Evolutionary conservation across 2,888 invertebrate genomes (phyloP).

Genomic region (Lumbricus terrestris): DNA sequence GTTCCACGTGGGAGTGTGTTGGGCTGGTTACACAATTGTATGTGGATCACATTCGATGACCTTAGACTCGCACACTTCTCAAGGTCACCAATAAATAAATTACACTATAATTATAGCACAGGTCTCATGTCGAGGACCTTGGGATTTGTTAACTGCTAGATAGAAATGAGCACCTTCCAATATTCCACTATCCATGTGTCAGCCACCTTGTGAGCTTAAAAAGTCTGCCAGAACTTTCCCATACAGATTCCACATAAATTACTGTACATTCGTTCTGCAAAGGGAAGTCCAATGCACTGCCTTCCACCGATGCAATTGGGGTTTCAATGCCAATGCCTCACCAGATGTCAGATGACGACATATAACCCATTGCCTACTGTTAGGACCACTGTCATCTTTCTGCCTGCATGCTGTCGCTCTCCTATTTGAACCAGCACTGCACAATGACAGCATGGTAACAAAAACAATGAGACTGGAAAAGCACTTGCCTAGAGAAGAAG

Average conservation of each 20-base stretch:
- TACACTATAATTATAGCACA: too few species aligned
- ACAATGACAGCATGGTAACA: neutral
- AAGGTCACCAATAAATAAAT: too few species aligned
- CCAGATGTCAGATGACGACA: neutral
- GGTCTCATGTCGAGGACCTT: too few species aligned
- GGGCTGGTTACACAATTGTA: too few species aligned
- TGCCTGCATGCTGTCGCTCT: neutral
- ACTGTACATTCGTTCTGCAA: neutral
- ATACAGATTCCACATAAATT: too few species aligned
- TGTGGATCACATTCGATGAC: too few species aligned
- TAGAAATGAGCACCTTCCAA: too few species aligned
- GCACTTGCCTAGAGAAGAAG: conserved; percentile 70
- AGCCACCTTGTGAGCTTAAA: too few species aligned
- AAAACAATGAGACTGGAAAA: neutral
- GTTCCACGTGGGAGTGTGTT: neutral
- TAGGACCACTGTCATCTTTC: neutral
- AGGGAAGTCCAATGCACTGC: neutral
- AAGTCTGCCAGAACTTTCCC: too few species aligned
- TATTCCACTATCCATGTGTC: too few species aligned
- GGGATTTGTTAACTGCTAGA: too few species aligned
- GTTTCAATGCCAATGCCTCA: neutral
- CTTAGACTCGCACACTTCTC: too few species aligned
- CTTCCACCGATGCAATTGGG: neutral
- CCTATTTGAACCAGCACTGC: neutral
- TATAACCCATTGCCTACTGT: neutral